Percentiles rank a stretch among this genome's conserved stretches.
Conservation (phyloP, 2,797 vertebrate species). For the Eupleurogrammus muticus region DNA sequence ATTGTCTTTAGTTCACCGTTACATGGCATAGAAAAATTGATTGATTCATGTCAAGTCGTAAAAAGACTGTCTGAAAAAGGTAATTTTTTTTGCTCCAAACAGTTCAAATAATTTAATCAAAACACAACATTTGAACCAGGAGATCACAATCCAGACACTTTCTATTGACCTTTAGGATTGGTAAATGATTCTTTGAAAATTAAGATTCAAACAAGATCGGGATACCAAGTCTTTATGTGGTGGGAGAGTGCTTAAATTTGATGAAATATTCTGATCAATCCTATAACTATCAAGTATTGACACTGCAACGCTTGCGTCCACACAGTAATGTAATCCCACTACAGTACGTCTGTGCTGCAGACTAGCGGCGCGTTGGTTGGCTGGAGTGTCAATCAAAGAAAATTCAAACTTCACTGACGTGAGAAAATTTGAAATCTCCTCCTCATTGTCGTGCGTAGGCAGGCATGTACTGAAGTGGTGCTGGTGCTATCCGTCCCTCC, state of each 20-base stretch:
- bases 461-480: constrained; percentile 67
- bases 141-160: constrained; percentile 45
- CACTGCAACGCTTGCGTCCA: constrained; percentile 23
- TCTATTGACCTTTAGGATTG: constrained; percentile 28
- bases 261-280: constrained; percentile 18
- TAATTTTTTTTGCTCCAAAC: constrained; percentile 39
- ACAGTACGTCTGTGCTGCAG: constrained; percentile 39
- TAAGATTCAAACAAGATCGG: constrained; percentile 3
- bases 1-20: constrained; percentile 79
- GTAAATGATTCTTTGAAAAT: constrained; percentile 32
- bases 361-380: constrained; percentile 42
- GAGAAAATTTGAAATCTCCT: constrained; percentile 54
- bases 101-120: constrained; percentile 31
- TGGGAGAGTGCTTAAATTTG: constrained; percentile 30
- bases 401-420: constrained; percentile 68
- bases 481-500: constrained; percentile 76
- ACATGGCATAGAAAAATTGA: constrained; percentile 74
- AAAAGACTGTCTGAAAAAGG: constrained; percentile 58
- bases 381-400: constrained; percentile 52
- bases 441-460: constrained; percentile 41
- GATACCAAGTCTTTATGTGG: constrained; percentile 25
- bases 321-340: constrained; percentile 23
- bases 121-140: constrained; percentile 49
- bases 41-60: constrained; percentile 66
- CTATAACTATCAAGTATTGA: constrained; percentile 14